phyloP scores from a whole-genome alignment of 2,113 vertebrate species.

The Falcunculus frontatus region DNA sequence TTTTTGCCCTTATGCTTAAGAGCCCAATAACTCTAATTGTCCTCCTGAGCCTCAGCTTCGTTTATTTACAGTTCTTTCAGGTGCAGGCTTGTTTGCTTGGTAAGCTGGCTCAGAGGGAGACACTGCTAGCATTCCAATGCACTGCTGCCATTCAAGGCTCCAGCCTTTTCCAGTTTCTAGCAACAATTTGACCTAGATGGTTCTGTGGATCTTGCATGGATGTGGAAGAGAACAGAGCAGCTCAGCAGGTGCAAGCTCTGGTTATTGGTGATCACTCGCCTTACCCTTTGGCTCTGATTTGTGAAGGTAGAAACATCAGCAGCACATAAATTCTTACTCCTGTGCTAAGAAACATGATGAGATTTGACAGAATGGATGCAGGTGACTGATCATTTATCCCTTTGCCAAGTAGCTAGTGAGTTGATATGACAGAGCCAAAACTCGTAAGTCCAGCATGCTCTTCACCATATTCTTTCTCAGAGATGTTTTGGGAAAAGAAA shows the following conservation, averaged over 20 bases:
- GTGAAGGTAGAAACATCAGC: not conserved
- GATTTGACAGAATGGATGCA: not conserved
- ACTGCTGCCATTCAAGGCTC: not conserved
- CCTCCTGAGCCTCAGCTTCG: not conserved
- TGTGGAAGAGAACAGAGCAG: not conserved
- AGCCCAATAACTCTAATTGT: not conserved
- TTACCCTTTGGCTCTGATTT: not conserved
- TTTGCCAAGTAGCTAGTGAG: not conserved
- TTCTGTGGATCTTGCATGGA: not conserved
- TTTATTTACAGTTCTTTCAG: not conserved
- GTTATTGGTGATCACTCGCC: not conserved
- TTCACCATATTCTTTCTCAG: not conserved
- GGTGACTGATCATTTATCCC: not conserved
- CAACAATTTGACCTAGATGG: not conserved
- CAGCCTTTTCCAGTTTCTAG: not conserved
- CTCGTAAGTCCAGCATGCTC: not conserved
- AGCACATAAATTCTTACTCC: not conserved
- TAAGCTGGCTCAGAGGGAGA: not conserved
- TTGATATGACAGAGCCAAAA: not conserved
- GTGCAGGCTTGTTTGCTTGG: not conserved
- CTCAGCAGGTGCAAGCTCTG: not conserved
- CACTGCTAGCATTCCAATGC: not conserved
- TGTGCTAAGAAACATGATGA: not conserved
- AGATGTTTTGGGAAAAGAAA: not conserved
- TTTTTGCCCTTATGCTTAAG: not conserved